A percentile compares a stretch with the other conserved stretches of the same genome.
Evolutionary conservation across 2,888 invertebrate species (phyloP).

Genomic region (Cotesia congregata): DNA sequence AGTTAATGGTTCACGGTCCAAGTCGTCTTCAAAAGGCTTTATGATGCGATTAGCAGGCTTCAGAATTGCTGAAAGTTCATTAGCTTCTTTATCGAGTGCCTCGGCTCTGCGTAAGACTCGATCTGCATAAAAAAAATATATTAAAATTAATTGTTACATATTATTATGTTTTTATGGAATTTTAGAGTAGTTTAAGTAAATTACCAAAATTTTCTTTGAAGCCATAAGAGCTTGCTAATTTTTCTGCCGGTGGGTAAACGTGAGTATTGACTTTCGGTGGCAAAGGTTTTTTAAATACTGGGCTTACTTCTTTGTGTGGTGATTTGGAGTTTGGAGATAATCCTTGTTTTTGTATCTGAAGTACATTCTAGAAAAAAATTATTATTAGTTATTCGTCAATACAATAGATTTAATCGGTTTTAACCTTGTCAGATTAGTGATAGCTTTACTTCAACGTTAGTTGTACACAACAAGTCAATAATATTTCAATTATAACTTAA

Average conservation of each 20-base stretch:
- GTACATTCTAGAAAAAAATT: neutral
- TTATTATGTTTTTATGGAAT: neutral
- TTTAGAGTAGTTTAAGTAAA: neutral
- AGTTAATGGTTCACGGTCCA: too few relatives aligned
- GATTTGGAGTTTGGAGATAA: neutral
- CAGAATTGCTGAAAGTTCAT: neutral
- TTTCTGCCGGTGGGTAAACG: neutral
- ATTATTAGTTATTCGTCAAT: neutral
- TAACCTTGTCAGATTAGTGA: too few relatives aligned
- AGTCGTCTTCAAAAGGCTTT: neutral
- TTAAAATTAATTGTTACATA: neutral
- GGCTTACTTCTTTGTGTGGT: neutral
- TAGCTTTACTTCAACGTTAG: too few relatives aligned
- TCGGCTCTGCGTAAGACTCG: neutral
- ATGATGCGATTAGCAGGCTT: neutral
- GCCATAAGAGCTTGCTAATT: neutral
- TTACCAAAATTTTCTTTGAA: neutral
- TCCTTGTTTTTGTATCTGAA: neutral
- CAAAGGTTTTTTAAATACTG: neutral
- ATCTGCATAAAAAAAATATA: neutral
- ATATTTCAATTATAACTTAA: neutral
- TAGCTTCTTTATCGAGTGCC: neutral
- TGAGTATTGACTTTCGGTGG: neutral
- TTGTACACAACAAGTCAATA: neutral
- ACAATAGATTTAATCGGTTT: neutral